Conservation (phyloP, 1,140 invertebrate genomes). For the Drosophila orosa region DNA sequence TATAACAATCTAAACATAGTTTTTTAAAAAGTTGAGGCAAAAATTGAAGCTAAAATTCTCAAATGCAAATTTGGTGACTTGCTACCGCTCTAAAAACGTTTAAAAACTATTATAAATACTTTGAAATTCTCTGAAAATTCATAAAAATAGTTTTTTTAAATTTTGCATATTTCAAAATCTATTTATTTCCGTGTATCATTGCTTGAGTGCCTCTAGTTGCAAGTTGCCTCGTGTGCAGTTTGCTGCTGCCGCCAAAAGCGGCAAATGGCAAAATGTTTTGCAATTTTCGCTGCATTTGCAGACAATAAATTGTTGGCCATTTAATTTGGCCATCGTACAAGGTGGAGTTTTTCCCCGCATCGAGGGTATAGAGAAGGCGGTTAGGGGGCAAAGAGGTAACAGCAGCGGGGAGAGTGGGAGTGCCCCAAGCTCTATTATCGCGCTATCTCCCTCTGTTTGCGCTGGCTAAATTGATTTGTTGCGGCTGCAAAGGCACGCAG, state of each 20-base stretch:
- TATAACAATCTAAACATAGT: no score
- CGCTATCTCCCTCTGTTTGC: conserved; percentile 43
- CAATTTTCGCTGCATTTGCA: conserved; percentile 70
- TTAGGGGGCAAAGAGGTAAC: not conserved
- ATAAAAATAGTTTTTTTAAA: not conserved
- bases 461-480: conserved; percentile 78
- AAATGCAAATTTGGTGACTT: no score
- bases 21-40: no score
- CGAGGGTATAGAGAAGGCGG: not conserved
- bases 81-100: no score
- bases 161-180: not conserved
- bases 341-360: conserved; percentile 22
- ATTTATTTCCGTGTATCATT: conserved; percentile 1
- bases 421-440: conserved; percentile 36
- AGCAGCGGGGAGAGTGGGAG: conserved; percentile 25
- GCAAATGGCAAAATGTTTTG: conserved; percentile 67
- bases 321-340: conserved; percentile 67
- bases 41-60: no score
- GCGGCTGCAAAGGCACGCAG: conserved; percentile 74
- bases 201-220: conserved; percentile 15
- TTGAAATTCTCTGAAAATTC: not conserved
- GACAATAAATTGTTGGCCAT: conserved; percentile 72
- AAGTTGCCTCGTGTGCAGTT: conserved; percentile 24
- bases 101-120: not conserved
- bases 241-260: conserved; percentile 46